Evolutionary conservation across 2,797 vertebrate genomes (phyloP).

Genomic region (Spondyliosoma cantharus): DNA sequence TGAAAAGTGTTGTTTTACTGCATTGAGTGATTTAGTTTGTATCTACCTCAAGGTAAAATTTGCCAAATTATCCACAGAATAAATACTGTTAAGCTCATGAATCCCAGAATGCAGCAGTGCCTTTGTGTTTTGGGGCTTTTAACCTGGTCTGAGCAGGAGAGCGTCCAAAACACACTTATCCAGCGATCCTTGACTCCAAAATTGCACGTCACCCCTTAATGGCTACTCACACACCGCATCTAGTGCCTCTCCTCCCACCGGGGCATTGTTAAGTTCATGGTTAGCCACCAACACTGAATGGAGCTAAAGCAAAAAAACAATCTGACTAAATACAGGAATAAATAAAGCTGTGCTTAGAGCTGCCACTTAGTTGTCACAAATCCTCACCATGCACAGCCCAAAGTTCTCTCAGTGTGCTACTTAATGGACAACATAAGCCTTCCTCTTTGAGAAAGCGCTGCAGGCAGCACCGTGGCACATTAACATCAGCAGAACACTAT

Average conservation of each 20-base stretch:
- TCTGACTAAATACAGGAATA: conserved; percentile 32
- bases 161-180: conserved; percentile 25
- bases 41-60: conserved; percentile 13
- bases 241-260: conserved; percentile 26
- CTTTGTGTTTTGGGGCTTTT: conserved; percentile 28
- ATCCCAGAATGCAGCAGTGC: conserved; percentile 19
- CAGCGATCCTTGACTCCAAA: conserved; percentile 54
- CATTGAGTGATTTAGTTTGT: conserved; percentile 12
- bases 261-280: conserved; percentile 27
- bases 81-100: conserved; percentile 1
- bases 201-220: conserved; percentile 35
- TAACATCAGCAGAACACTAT: conserved; percentile 49
- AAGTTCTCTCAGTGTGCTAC: conserved; percentile 32
- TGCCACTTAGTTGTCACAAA: conserved; percentile 53
- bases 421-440: conserved; percentile 61
- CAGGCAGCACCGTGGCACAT: conserved; percentile 47
- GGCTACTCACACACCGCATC: conserved; percentile 32
- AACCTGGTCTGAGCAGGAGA: conserved; percentile 13
- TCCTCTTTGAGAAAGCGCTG: conserved; percentile 45
- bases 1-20: conserved; percentile 25
- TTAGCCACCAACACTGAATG: conserved; percentile 33
- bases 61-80: conserved; percentile 23
- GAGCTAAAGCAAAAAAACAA: conserved; percentile 14
- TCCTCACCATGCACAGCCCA: conserved; percentile 43
- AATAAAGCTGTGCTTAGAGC: conserved; percentile 52